Evolutionary conservation across 2,797 vertebrate genomes (phyloP).

Genomic region (Siniperca obscura): DNA sequence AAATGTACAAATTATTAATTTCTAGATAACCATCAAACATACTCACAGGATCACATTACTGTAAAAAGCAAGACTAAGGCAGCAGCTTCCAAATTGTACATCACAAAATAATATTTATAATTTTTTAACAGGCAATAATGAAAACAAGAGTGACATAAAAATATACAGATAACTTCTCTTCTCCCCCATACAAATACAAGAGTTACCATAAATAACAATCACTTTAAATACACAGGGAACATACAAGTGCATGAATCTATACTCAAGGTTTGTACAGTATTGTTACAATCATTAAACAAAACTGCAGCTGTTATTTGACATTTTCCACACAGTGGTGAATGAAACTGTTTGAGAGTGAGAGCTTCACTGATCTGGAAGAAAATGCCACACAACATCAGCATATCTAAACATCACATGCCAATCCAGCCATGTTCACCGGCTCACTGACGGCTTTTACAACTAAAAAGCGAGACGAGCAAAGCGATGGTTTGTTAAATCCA

Average conservation of each 20-base stretch:
- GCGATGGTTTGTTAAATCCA: conserved; percentile 15
- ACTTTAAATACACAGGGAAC: conserved; percentile 41
- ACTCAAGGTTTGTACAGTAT: conserved; percentile 17
- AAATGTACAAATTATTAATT: conserved; percentile 25
- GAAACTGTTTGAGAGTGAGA: neutral
- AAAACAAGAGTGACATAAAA: conserved; percentile 29
- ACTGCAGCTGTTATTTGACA: neutral
- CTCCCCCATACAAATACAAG: neutral
- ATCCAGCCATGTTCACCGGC: neutral
- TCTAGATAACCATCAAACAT: conserved; percentile 23
- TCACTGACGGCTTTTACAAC: conserved; percentile 9
- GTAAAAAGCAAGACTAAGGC: conserved; percentile 27
- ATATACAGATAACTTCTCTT: conserved; percentile 24
- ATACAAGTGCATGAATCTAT: conserved; percentile 35
- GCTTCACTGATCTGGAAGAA: conserved; percentile 38
- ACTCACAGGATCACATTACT: conserved; percentile 41
- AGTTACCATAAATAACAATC: conserved; percentile 35
- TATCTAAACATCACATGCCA: conserved; percentile 2
- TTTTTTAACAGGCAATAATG: neutral
- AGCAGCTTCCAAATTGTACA: conserved; percentile 29
- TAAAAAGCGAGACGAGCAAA: conserved; percentile 18
- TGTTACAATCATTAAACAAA: conserved; percentile 25
- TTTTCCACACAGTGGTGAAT: neutral
- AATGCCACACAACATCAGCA: conserved; percentile 13
- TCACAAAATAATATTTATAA: conserved; percentile 41